Evolutionary conservation across 2,797 vertebrate genomes (phyloP).

Genomic region (Calcarius lapponicus): DNA sequence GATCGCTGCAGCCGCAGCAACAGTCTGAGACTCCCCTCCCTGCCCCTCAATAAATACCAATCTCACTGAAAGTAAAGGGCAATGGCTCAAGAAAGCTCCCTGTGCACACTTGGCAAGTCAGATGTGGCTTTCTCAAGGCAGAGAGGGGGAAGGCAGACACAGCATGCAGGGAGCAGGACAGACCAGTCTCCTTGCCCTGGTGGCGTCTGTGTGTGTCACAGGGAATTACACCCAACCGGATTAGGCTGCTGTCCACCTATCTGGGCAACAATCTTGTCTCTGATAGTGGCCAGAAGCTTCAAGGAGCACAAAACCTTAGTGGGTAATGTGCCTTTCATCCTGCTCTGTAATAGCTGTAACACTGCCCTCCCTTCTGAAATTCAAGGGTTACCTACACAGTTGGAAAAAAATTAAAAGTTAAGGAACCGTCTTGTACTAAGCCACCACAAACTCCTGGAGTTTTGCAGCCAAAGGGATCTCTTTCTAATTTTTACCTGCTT

Average conservation of each 20-base stretch:
- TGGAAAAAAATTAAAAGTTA: not conserved
- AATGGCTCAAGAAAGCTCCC: not conserved
- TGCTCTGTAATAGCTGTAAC: not conserved
- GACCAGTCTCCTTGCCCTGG: not conserved
- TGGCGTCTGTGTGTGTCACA: slow-evolving; percentile 46
- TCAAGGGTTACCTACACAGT: not conserved
- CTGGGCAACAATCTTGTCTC: not conserved
- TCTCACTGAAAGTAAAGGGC: not conserved
- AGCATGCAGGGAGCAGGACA: slow-evolving; percentile 18
- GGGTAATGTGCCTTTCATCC: not conserved
- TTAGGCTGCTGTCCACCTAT: not conserved
- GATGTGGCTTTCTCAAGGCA: not conserved
- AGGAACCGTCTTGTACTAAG: not conserved
- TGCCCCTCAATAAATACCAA: not conserved
- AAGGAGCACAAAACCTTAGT: not conserved
- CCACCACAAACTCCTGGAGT: not conserved
- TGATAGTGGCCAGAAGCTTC: slow-evolving; percentile 33
- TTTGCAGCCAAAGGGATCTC: not conserved
- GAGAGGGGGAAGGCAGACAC: not conserved
- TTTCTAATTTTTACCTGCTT: not conserved
- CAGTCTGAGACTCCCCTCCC: not conserved
- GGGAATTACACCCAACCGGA: not conserved
- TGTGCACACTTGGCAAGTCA: not conserved
- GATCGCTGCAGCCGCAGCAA: not conserved
- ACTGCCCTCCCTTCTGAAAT: not conserved